Evolutionary conservation across 1,140 invertebrate genomes (phyloP).

Genomic region (Euglossa dilemma): DNA sequence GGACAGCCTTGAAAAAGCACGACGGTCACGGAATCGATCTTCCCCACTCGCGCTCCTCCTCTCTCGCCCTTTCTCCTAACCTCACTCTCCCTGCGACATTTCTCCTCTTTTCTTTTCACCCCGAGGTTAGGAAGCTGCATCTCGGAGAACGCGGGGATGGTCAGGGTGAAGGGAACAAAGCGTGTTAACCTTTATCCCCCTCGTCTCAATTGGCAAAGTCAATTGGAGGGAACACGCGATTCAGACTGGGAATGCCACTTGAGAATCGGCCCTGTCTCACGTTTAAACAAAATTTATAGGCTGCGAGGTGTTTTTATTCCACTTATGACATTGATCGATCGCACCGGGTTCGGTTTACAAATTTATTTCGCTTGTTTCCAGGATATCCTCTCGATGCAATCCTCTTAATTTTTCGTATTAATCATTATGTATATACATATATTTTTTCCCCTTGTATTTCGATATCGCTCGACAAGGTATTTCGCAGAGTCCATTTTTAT

Average conservation of each 20-base stretch:
- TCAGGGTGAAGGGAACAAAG: background rate
- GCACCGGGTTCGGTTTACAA: no score
- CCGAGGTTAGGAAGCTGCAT: background rate
- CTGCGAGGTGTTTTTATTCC: background rate
- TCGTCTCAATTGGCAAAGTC: background rate
- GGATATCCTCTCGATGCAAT: no score
- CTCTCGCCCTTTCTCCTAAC: background rate
- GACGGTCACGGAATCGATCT: slow-evolving; percentile 63
- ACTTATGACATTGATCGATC: no score
- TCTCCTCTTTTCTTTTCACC: background rate
- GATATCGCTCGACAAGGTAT: no score
- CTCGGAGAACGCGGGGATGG: background rate
- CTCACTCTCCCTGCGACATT: background rate
- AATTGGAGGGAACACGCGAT: background rate
- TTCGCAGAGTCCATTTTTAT: no score
- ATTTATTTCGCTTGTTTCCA: no score
- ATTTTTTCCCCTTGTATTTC: no score
- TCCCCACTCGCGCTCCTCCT: background rate
- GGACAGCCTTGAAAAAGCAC: slow-evolving; percentile 61
- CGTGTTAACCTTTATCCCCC: background rate
- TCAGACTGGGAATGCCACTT: background rate
- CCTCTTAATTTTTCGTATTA: no score
- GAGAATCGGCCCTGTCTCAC: background rate
- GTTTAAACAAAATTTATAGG: background rate
- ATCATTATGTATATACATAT: no score